Evolutionary conservation across 2,113 vertebrate genomes (phyloP), one percentile per base, ranked within the genome.

Genomic region (Halichoerus grypus): DNA sequence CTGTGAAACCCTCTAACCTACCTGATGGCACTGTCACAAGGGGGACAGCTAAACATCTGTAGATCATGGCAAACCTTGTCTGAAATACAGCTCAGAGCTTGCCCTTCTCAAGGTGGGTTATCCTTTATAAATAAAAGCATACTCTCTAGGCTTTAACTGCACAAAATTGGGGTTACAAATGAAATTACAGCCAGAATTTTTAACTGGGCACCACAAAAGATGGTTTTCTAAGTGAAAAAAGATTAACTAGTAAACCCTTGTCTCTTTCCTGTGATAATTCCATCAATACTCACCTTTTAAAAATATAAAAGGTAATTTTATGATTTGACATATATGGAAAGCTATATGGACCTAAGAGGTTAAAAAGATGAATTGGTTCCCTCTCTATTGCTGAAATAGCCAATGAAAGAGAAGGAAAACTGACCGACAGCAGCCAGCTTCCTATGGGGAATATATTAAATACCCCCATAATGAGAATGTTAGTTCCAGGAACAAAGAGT

Each of bases 351-450:
- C 31, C 33, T 13, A 13, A 89, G 79, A 89, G 85, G 97, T 97
- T 46, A 8, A 57, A 97, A 90, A 81, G 79, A 88, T 79, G 28
- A 79, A 97, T 46, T 94, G 16, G 72, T 97, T 98, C 63, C 80
- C 33, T 53, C 42, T 95, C 31, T 94, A 12, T 88, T 31, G 0
- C 0, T 95, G 53, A 22, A 61, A 14, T 88, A 72, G 77, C 36
- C 61, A 95, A 84, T 93, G 74, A 87, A 91, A 97, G 18, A 93
- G 2, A 91, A 98, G 91, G 72, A 31, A n/a, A 67, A 94, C 74
- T 96, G 42, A 92, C 80, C 88, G 57, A 51, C 46, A 53, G 11
- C 22, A 55, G 88, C n/a, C 28, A 88, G 5, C 92, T 97, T 88
- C 18, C 85, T 82, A 51, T 10, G 9, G 67, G 88, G 46, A 86